Conservation (phyloP, 2,113 vertebrate species). For the Ibidorhyncha struthersii region DNA sequence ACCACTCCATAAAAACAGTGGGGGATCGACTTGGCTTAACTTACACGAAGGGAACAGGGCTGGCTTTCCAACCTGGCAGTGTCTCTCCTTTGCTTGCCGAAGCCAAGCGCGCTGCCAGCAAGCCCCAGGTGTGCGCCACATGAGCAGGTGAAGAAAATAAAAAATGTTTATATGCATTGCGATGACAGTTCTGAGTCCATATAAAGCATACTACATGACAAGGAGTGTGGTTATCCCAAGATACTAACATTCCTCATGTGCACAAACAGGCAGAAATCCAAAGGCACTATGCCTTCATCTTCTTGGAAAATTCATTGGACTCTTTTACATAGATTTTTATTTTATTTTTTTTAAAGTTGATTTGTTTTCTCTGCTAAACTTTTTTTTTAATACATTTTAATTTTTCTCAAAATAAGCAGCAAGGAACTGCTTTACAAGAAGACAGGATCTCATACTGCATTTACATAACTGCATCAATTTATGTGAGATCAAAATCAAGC, state of each 20-base stretch:
- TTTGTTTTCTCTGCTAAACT: neutral
- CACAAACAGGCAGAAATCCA: conserved; percentile 49
- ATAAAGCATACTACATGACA: conserved; percentile 58
- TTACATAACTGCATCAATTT: neutral
- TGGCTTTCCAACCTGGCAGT: conserved; percentile 56
- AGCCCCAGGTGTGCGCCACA: conserved; percentile 62
- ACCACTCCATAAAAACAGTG: conserved; percentile 52
- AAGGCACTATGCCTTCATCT: conserved; percentile 28
- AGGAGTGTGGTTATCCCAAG: conserved; percentile 45
- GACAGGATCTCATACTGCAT: neutral
- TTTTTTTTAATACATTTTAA: neutral
- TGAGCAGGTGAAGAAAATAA: conserved; percentile 73
- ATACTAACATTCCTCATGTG: conserved; percentile 41
- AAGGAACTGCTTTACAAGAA: neutral
- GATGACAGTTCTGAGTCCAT: conserved; percentile 68
- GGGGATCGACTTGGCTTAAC: neutral
- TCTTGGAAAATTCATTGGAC: conserved; percentile 18
- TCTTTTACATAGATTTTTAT: neutral
- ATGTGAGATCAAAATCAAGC: neutral
- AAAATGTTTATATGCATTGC: conserved; percentile 63
- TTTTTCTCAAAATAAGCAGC: neutral
- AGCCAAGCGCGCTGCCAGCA: conserved; percentile 32
- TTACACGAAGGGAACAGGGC: conserved; percentile 11
- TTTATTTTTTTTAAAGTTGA: neutral
- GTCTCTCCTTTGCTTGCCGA: neutral